Evolutionary conservation across 2,888 invertebrate species (phyloP).

Genomic region (Eupithecia tripunctaria): DNA sequence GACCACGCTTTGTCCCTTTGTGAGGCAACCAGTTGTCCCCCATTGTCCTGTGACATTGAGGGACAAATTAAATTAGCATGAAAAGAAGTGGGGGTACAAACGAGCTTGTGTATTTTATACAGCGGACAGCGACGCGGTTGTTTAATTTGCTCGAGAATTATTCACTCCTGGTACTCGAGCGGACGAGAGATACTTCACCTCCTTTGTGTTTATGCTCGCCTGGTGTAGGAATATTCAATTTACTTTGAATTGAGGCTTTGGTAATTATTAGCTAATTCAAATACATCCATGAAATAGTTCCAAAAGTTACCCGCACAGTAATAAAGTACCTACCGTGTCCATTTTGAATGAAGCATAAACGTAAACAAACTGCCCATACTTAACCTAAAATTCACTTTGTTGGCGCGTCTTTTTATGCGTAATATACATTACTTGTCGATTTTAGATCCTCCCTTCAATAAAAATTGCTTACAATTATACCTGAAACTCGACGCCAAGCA

Average conservation of each 20-base stretch:
- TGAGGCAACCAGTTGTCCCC: slow-evolving; percentile 29
- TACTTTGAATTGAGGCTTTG: slow-evolving; percentile 10
- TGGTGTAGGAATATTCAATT: slow-evolving; percentile 33
- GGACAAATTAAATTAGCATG: slow-evolving; percentile 65
- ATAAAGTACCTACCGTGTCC: neutral
- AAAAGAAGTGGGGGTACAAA: slow-evolving; percentile 58
- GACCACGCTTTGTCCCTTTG: slow-evolving; percentile 12
- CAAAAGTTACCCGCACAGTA: neutral
- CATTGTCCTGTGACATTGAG: slow-evolving; percentile 39
- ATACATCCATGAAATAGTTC: neutral
- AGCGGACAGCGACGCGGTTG: slow-evolving; percentile 46
- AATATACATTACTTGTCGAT: too few relatives aligned
- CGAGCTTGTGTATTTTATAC: slow-evolving; percentile 55
- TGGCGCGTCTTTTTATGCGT: too few relatives aligned
- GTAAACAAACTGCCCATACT: too few relatives aligned
- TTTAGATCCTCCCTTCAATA: too few relatives aligned
- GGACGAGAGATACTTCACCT: slow-evolving; percentile 46
- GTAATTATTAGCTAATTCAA: slow-evolving; percentile 1
- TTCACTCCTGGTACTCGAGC: slow-evolving; percentile 40
- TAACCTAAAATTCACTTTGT: too few relatives aligned
- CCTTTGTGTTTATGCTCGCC: slow-evolving; percentile 45
- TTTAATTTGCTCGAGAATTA: slow-evolving; percentile 56
- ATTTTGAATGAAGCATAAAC: too few relatives aligned
- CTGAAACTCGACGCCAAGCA: too few relatives aligned
- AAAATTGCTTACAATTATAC: too few relatives aligned